Evolutionary conservation across 2,888 invertebrate species (phyloP), one percentile per base, ranked within the genome.

Genomic region (Polyommatus iphigenia): DNA sequence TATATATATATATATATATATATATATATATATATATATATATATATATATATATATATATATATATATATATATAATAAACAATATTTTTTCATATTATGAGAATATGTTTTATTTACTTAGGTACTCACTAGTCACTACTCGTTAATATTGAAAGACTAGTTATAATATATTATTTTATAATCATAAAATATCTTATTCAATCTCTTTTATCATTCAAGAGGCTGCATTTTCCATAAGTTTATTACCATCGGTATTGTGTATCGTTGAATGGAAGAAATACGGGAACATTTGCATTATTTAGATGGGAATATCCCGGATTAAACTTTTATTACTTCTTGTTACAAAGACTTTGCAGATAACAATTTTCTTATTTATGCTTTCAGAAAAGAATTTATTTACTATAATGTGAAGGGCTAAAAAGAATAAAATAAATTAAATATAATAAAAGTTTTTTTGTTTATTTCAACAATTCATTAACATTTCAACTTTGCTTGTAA

Each of bases 171-270:
- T n/a, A n/a, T n/a, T n/a, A n/a, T n/a, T n/a, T n/a, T n/a, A n/a
- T n/a, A 20, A 59, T 59, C 20, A 24, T n/a, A 59, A 8, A 59
- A 29, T 29, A 62, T 62, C 13, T 62, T 59, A n/a, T 59, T 59
- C 13, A 62, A 62, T 62, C 62, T 62, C 62, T 62, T 62, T 24
- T 29, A 62, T 62, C 24, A 62, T 62, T 62, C 29, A 62, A 29
- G 24, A 62, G 24, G 10, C 29, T 62, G 3, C 24, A 62, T 62
- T 62, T 62, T 62, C 29, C 29, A 62, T 29, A 24, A 24, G 15
- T 13, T 62, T 62, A 24, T 62, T n/a, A 59, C 8, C 1, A 13
- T 24, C 29, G 59, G 59, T 59, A 62, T 62, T 62, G 62, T 62
- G 4, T 62, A 62, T 62, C 24, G 24, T 3, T 24, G 62, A 24